Evolutionary conservation across 2,113 vertebrate genomes (phyloP), one percentile per base, ranked within the genome.

Genomic region (Rallus limicola): DNA sequence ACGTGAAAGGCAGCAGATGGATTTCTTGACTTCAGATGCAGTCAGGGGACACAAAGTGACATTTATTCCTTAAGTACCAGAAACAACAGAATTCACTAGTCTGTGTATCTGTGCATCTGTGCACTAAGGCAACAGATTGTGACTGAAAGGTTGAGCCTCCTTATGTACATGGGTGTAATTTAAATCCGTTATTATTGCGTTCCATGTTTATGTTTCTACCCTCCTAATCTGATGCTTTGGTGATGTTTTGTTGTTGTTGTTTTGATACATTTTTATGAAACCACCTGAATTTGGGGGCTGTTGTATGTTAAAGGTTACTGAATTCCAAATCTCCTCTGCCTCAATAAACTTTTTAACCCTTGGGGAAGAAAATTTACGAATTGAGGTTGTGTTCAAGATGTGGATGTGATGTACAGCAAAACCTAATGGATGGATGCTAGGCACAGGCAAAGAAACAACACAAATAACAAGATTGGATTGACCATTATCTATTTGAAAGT

Each of bases 1-100:
- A 60, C 33, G 0, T 92, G 92, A 91, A 95, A 94, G 50, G 93
- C 84, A 95, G 87, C 93, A 91, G 94, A 90, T 91, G 87, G 93
- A 91, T 94, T 92, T 91, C 91, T 82, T 90, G 78, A 95, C 93
- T 94, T 95, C 94, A 91, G 82, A 90, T 62, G 84, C 93, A 88
- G 78, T 74, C 81, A 92, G 93, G 84, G 55, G 90, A 89, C 87
- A 96, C 28, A 90, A 95, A 93, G 93, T 92, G 89, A 95, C 91
- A 94, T 95, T 93, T 94, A 87, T 91, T 95, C 75, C 70, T 94
- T 76, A 88, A 95, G 90, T 91, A 93, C 28, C 75, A 91, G 75
- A 90, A 93, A 84, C 63, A 90, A 74, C 50, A 80, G 75, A 89
- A 94, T 72, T 91, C 70, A 42, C 71, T 56, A 68, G n/a, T 58